Conservation (phyloP, 2,888 invertebrate species). For the Phrixothrix hirtus region DNA sequence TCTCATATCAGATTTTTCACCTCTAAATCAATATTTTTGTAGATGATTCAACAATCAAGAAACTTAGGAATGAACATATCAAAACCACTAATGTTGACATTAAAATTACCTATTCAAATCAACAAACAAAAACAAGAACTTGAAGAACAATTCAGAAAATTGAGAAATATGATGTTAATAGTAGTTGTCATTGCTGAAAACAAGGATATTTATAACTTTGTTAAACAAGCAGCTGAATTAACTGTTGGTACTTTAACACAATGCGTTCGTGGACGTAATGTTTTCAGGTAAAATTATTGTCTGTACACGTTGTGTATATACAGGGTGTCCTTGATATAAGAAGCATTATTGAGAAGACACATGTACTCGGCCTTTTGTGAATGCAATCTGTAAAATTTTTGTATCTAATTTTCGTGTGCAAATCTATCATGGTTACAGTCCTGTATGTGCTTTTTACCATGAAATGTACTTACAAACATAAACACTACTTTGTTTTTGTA, state of each 20-base stretch:
- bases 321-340: too few species aligned
- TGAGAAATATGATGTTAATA: slow-evolving; percentile 57
- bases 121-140: slow-evolving; percentile 3
- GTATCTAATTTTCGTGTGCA: too few species aligned
- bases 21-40: too few species aligned
- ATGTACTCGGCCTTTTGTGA: too few species aligned
- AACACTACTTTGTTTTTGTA: too few species aligned
- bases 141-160: slow-evolving; percentile 21
- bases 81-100: slow-evolving; percentile 20
- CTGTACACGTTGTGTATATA: too few species aligned
- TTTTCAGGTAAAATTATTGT: slow-evolving; percentile 45
- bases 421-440: too few species aligned
- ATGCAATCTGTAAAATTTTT: too few species aligned
- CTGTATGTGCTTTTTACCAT: too few species aligned
- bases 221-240: slow-evolving; percentile 63
- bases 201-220: slow-evolving; percentile 33
- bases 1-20: too few species aligned
- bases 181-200: slow-evolving; percentile 65
- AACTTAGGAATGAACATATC: slow-evolving; percentile 39
- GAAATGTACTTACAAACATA: too few species aligned
- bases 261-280: slow-evolving; percentile 65
- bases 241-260: slow-evolving; percentile 72
- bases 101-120: not conserved
- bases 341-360: too few species aligned
- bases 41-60: slow-evolving; percentile 15